These are phyloP conservation scores for Apostichopus japonicus DNA, from an alignment of 35 echinoderm and acorn worm genomes.

Conservation along the genomic window DNA sequence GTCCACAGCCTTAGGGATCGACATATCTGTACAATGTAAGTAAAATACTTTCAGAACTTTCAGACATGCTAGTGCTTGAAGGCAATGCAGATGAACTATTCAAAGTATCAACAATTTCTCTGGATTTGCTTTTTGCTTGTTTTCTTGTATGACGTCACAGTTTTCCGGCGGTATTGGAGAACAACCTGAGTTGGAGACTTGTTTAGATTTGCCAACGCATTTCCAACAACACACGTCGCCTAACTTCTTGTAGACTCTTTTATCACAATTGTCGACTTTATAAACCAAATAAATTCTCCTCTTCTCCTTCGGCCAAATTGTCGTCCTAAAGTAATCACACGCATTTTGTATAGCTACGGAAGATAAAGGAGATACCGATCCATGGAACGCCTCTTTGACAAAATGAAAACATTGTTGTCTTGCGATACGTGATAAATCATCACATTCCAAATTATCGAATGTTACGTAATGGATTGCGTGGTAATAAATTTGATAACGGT, in stretches of 20 bases:
- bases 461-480: constrained; percentile 20
- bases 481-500: constrained; percentile 24
- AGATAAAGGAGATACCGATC: constrained; percentile 22
- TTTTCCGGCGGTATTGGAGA: neutral
- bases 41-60: no score
- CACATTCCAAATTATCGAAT: constrained; percentile 10
- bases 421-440: neutral
- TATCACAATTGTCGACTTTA: constrained; percentile 46
- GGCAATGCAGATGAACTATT: neutral
- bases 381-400: constrained; percentile 49
- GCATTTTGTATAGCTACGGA: neutral
- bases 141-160: constrained; percentile 54
- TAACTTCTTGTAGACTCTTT: constrained; percentile 18
- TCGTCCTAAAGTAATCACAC: constrained; percentile 28
- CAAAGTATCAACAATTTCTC: constrained; percentile 36
- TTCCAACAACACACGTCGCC: constrained; percentile 50
- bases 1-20: no score
- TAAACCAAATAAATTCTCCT: constrained; percentile 38
- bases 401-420: constrained; percentile 41
- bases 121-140: neutral
- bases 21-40: no score
- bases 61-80: neutral
- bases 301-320: constrained; percentile 17
- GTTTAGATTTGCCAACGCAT: neutral
- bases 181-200: neutral